Base-by-base conservation (phyloP, 2,113 vertebrate genomes). In the Enhydra lutris region DNA sequence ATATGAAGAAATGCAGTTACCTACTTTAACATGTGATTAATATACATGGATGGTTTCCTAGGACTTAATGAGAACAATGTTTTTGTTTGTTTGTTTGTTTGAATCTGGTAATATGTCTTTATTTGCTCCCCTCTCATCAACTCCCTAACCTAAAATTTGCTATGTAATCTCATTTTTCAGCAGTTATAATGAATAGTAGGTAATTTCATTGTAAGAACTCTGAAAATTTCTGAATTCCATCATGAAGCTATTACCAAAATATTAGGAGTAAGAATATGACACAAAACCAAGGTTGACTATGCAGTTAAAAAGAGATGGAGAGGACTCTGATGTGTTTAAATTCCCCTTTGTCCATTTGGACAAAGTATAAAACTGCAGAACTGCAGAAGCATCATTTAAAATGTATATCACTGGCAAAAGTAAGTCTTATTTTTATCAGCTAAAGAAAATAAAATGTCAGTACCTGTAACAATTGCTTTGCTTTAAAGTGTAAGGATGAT, bases 371-470 rank as follows among this genome's bases (percentile, higher is more conserved):
- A 57, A 55, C 6, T 39, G 52, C 4, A 74, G 13, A 57, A 55
- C 6, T 39, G 52, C 4, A 74, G 13, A 47, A 83, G 1, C 50
- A 52, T 86, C 6, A 26, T 92, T 59, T 85, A 45, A 74, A 85
- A 36, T 36, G 45, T 42, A 45, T 10, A 20, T 96, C 42, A 50
- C 6, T 50, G 55, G 29, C 45, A 71, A 78, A 79, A 86, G 36
- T 10, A 87, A 91, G 65, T 91, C 34, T 92, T 98, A 87, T 81
- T 89, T 97, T 96, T 57, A 95, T 76, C 39, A 95, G 3, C 4
- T 87, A 76, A 92, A 92, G 57, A 59, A 10, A 47, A 73, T 59
- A 88, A 4, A 57, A 85, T 90, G 36, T 97, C 61, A 76, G 2
- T 31, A 23, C 81, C 26, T 82, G 7, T 89, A 95, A 81, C 26